phyloP scores from a whole-genome alignment of 1,140 invertebrate species.

The Drosophila suzukii region DNA sequence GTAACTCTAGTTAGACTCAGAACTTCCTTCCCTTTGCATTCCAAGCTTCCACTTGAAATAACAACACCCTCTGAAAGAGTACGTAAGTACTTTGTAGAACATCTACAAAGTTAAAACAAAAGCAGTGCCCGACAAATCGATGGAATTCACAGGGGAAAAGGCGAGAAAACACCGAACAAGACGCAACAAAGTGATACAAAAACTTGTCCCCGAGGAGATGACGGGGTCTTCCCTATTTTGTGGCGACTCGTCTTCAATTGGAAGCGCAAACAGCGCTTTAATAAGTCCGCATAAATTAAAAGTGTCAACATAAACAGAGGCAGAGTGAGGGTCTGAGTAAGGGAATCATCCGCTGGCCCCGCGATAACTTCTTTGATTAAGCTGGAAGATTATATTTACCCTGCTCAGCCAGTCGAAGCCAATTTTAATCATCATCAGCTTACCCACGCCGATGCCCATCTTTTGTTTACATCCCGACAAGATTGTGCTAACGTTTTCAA shows the following conservation, averaged over 20 bases:
- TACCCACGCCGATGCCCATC: slow-evolving; percentile 1
- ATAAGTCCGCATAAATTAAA: slow-evolving; percentile 69
- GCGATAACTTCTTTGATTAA: slow-evolving; percentile 50
- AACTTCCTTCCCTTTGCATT: not conserved
- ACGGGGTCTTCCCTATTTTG: not conserved
- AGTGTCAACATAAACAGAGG: slow-evolving; percentile 66
- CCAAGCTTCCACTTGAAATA: not conserved
- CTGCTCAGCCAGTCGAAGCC: slow-evolving; percentile 17
- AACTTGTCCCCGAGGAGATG: slow-evolving; percentile 16
- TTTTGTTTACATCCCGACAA: slow-evolving; percentile 58
- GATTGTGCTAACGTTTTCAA: slow-evolving; percentile 61
- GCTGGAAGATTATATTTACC: slow-evolving; percentile 48
- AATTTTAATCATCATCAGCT: slow-evolving; percentile 49
- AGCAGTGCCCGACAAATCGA: slow-evolving; percentile 28
- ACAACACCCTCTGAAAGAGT: not conserved
- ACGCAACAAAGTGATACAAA: slow-evolving; percentile 45
- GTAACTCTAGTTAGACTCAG: not conserved
- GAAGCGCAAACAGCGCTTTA: slow-evolving; percentile 55
- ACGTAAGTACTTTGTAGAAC: not conserved
- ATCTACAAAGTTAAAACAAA: slow-evolving; percentile 19
- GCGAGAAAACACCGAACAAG: slow-evolving; percentile 10
- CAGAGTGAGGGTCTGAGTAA: slow-evolving; percentile 12
- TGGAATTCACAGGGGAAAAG: slow-evolving; percentile 12
- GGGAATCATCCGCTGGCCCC: not conserved
- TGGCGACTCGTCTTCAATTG: slow-evolving; percentile 50